phyloP scores from a whole-genome alignment of 2,797 vertebrate species.

The Aulostomus chinensis region DNA sequence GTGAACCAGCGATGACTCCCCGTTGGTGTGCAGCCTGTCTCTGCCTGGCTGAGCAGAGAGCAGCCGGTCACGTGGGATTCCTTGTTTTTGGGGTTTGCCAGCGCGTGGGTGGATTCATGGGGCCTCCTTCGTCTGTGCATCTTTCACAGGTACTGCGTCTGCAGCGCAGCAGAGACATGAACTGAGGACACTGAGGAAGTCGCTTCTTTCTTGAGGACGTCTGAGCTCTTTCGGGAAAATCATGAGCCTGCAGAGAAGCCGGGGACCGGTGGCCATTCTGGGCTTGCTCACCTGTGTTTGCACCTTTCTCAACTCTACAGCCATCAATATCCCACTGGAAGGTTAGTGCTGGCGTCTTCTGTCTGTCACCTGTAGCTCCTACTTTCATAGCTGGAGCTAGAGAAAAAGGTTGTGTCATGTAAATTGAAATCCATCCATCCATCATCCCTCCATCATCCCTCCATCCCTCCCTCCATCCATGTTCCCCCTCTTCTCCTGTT shows the following conservation, averaged over 20 bases:
- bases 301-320: conserved; percentile 57
- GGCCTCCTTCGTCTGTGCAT: conserved; percentile 53
- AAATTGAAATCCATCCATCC: no score
- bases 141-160: conserved; percentile 66
- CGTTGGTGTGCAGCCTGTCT: conserved; percentile 51
- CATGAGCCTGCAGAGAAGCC: conserved; percentile 71
- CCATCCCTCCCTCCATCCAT: no score
- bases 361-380: neutral
- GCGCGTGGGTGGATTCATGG: conserved; percentile 60
- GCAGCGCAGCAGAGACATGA: conserved; percentile 67
- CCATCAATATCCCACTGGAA: conserved; percentile 80
- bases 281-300: conserved; percentile 56
- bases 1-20: conserved; percentile 31
- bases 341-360: conserved; percentile 64
- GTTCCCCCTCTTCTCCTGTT: no score
- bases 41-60: conserved; percentile 61
- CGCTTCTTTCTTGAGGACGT: conserved; percentile 47
- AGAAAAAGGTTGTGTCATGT: no score
- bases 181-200: conserved; percentile 65
- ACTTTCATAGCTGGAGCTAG: no score
- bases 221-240: conserved; percentile 40
- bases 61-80: conserved; percentile 56
- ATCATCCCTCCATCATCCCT: no score
- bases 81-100: conserved; percentile 62
- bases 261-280: conserved; percentile 42